These are phyloP conservation scores for Acanthiza pusilla DNA, from an alignment of 2,797 vertebrate species.

Conservation along the genomic window DNA sequence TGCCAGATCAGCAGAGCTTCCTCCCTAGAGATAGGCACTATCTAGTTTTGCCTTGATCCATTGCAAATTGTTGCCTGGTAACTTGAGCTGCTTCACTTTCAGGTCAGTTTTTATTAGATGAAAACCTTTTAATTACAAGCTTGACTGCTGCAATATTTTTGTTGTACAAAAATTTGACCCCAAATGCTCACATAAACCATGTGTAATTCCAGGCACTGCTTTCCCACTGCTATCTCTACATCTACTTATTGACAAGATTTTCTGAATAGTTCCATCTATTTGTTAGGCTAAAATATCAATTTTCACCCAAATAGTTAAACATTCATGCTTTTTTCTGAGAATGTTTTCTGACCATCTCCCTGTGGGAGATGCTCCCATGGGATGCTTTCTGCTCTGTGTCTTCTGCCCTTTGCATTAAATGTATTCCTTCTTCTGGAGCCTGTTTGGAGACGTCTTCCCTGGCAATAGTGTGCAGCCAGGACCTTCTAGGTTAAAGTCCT, in stretches of 20 bases:
- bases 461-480: neutral
- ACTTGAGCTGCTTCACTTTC: constrained; percentile 13
- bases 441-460: neutral
- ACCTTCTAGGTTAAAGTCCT: neutral
- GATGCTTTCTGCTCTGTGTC: neutral
- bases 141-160: constrained; percentile 16
- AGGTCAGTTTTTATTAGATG: constrained; percentile 34
- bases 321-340: neutral
- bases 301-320: neutral
- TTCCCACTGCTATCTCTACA: neutral
- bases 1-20: constrained; percentile 21
- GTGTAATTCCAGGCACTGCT: neutral
- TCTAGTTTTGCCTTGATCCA: constrained; percentile 41
- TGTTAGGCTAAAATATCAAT: neutral
- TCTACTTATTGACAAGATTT: neutral
- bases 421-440: neutral
- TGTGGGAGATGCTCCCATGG: neutral
- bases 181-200: neutral
- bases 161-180: constrained; percentile 8
- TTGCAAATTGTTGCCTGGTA: constrained; percentile 38
- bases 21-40: constrained; percentile 14
- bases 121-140: constrained; percentile 37
- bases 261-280: neutral
- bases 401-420: neutral
- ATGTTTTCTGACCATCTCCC: neutral